These are phyloP conservation scores for Lepidurus apus DNA, from an alignment of 1,140 invertebrate genomes.

Conservation along the genomic window DNA sequence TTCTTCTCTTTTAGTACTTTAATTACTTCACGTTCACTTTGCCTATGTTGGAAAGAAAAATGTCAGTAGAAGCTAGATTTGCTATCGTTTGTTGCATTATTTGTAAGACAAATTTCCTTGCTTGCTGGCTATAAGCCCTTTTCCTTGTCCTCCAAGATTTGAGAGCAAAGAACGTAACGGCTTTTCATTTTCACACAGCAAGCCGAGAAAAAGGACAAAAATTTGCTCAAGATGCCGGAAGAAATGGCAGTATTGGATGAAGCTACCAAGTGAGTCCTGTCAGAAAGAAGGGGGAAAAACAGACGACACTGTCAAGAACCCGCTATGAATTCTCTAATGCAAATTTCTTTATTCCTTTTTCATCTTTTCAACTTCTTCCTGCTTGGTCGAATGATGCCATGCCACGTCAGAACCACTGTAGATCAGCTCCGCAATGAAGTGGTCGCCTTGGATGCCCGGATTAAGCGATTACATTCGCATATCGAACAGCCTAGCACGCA, in stretches of 20 bases:
- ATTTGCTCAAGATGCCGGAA: slow-evolving; percentile 71
- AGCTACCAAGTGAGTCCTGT: slow-evolving; percentile 61
- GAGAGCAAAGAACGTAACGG: neutral
- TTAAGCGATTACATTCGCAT: slow-evolving; percentile 72
- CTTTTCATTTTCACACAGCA: slow-evolving; percentile 48
- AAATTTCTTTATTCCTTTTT: neutral
- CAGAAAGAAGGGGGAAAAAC: neutral
- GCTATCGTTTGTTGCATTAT: too few species aligned
- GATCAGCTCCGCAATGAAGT: slow-evolving; percentile 90
- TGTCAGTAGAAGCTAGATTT: too few species aligned
- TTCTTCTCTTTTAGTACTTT: too few species aligned
- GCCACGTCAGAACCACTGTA: slow-evolving; percentile 61
- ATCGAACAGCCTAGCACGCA: slow-evolving; percentile 70
- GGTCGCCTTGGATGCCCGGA: slow-evolving; percentile 67
- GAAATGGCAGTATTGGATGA: slow-evolving; percentile 75
- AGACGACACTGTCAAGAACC: slow-evolving; percentile 40
- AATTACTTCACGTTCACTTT: too few species aligned
- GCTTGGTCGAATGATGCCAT: neutral
- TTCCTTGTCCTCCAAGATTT: too few species aligned
- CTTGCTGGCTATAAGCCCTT: too few species aligned
- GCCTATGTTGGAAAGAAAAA: slow-evolving; percentile 40
- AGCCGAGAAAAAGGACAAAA: slow-evolving; percentile 75
- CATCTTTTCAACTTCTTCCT: neutral
- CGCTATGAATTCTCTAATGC: slow-evolving; percentile 42
- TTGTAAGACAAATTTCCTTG: too few species aligned